phyloP scores from a whole-genome alignment of 2,888 invertebrate species.

The Cosmopolites sordidus region DNA sequence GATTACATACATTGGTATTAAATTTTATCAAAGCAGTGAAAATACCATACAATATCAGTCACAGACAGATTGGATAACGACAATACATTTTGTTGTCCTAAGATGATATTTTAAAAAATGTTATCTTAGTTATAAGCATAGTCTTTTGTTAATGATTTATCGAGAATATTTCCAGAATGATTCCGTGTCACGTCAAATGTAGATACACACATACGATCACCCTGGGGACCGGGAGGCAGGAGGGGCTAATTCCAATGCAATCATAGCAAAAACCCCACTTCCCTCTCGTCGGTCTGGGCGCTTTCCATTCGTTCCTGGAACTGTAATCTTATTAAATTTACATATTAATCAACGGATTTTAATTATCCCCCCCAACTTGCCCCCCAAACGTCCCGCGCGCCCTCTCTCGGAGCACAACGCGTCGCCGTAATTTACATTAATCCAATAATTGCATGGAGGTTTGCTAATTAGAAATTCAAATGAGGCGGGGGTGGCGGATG shows the following conservation, averaged over 20 bases:
- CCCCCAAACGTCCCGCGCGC: conserved; percentile 49
- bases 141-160: too few relatives aligned
- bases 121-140: too few relatives aligned
- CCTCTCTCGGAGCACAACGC: conserved; percentile 45
- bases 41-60: too few relatives aligned
- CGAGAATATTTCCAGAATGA: too few relatives aligned
- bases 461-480: conserved; percentile 90
- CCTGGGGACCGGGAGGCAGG: conserved; percentile 17
- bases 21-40: too few relatives aligned
- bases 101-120: too few relatives aligned
- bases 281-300: conserved; percentile 25
- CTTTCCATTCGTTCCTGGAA: conserved; percentile 73
- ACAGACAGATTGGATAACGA: too few relatives aligned
- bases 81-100: too few relatives aligned
- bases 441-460: conserved; percentile 91
- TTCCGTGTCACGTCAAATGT: too few relatives aligned
- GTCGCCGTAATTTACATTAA: conserved; percentile 72
- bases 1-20: too few relatives aligned
- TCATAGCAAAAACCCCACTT: conserved; percentile 25
- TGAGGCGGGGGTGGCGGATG: conserved; percentile 24
- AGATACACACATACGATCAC: too few relatives aligned
- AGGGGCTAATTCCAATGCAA: conserved; percentile 25
- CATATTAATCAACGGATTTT: conserved; percentile 98
- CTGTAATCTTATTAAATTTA: conserved; percentile 98
- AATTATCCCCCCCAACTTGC: conserved; percentile 74